Conservation (phyloP, 2,113 vertebrate genomes). For the Sus scrofa region DNA sequence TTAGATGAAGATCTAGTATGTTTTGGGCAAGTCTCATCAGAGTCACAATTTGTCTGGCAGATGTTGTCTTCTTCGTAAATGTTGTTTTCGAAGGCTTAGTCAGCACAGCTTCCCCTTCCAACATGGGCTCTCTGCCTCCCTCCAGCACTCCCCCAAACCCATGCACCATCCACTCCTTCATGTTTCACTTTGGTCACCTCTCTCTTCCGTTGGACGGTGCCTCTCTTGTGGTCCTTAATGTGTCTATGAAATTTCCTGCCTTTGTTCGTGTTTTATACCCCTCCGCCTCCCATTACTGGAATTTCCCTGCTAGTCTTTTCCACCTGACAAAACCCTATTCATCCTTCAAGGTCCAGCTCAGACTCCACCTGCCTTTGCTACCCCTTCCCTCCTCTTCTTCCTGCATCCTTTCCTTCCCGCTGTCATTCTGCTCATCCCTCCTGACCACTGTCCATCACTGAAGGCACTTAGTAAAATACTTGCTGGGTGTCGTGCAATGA, state of each 20-base stretch:
- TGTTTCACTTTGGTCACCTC: not conserved
- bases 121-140: not conserved
- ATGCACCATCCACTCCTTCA: not conserved
- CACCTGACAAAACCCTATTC: not conserved
- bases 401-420: not conserved
- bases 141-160: not conserved
- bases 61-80: conserved; percentile 27
- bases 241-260: not conserved
- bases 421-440: too few relatives aligned
- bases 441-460: too few relatives aligned
- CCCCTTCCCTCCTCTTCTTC: not conserved
- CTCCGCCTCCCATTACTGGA: not conserved
- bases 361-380: not conserved
- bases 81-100: conserved; percentile 23
- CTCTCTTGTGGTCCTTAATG: not conserved
- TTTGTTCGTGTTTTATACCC: not conserved
- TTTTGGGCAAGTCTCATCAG: not conserved
- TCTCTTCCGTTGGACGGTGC: not conserved
- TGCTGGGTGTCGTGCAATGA: not conserved
- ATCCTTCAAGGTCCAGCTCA: not conserved
- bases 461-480: not conserved
- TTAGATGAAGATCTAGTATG: not conserved
- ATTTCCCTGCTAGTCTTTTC: not conserved
- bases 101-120: not conserved
- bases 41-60: not conserved